Conservation (phyloP, 1,140 invertebrate genomes). For the Thaumatotibia leucotreta region DNA sequence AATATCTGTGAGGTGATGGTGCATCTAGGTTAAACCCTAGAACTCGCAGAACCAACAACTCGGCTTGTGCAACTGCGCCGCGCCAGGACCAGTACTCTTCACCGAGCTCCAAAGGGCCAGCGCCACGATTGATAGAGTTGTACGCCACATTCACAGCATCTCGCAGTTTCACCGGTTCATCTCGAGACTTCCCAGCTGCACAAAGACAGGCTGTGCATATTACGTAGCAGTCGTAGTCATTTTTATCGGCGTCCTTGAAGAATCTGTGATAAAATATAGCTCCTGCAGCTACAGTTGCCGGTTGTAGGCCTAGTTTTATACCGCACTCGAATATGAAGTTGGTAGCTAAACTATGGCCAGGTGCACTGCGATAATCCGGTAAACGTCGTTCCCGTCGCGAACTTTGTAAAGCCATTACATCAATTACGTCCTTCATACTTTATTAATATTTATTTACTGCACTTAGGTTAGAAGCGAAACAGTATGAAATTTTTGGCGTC, state of each 20-base stretch:
- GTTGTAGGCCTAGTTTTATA: slow-evolving; percentile 89
- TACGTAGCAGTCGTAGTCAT: slow-evolving; percentile 91
- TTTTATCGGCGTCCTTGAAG: slow-evolving; percentile 85
- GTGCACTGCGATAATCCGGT: slow-evolving; percentile 59
- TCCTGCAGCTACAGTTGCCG: slow-evolving; percentile 90
- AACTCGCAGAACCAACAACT: slow-evolving; percentile 90
- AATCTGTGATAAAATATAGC: slow-evolving; percentile 92
- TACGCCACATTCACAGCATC: slow-evolving; percentile 94
- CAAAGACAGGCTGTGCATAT: slow-evolving; percentile 92
- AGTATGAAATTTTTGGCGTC: neutral
- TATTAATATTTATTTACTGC: slow-evolving; percentile 1
- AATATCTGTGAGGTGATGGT: slow-evolving; percentile 85
- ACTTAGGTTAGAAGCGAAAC: neutral
- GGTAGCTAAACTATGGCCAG: slow-evolving; percentile 76
- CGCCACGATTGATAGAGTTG: slow-evolving; percentile 88
- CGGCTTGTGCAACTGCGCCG: slow-evolving; percentile 92
- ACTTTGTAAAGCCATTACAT: slow-evolving; percentile 66
- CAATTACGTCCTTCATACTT: slow-evolving; percentile 67
- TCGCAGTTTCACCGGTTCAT: slow-evolving; percentile 89
- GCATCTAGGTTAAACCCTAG: slow-evolving; percentile 91
- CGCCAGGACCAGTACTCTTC: slow-evolving; percentile 94
- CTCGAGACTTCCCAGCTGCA: slow-evolving; percentile 93
- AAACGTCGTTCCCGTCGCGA: slow-evolving; percentile 58
- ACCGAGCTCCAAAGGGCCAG: slow-evolving; percentile 88
- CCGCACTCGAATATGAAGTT: slow-evolving; percentile 93